These are phyloP conservation scores for Atherix ibis DNA, from an alignment of 2,888 invertebrate genomes.

Conservation along the genomic window DNA sequence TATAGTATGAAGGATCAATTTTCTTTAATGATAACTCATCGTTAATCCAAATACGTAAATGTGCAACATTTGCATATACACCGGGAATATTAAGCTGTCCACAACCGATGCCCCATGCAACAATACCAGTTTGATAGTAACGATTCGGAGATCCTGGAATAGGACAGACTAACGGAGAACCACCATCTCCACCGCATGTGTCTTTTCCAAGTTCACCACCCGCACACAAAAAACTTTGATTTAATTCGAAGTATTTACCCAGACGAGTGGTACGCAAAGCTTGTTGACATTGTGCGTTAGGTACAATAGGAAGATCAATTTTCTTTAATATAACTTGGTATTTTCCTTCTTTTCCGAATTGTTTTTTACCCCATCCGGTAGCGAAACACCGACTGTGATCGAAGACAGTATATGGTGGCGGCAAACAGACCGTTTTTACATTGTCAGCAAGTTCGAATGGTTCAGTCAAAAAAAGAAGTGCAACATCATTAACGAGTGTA, in stretches of 20 bases:
- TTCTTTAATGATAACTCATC: neutral
- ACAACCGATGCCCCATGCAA: conserved; percentile 66
- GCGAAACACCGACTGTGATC: conserved; percentile 45
- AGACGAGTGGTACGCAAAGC: conserved; percentile 43
- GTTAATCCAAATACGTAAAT: conserved; percentile 48
- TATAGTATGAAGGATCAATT: neutral
- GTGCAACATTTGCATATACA: conserved; percentile 49
- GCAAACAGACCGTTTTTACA: conserved; percentile 48
- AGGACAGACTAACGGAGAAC: conserved; percentile 55
- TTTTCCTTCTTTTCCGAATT: conserved; percentile 30
- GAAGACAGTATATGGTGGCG: conserved; percentile 32
- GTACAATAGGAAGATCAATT: conserved; percentile 49
- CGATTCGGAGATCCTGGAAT: conserved; percentile 27
- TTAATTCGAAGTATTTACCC: conserved; percentile 43
- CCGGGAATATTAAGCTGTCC: conserved; percentile 45
- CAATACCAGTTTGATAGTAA: conserved; percentile 37
- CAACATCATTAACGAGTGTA: conserved; percentile 52
- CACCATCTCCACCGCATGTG: conserved; percentile 57
- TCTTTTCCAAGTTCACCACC: conserved; percentile 52
- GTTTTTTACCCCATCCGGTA: conserved; percentile 55
- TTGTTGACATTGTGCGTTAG: conserved; percentile 26
- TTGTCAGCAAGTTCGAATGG: conserved; percentile 45
- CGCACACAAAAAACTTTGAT: conserved; percentile 53
- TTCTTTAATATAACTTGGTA: conserved; percentile 44
- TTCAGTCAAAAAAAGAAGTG: conserved; percentile 42